phyloP scores from a whole-genome alignment of 2,888 invertebrate genomes.

The Drosophila falleni region DNA sequence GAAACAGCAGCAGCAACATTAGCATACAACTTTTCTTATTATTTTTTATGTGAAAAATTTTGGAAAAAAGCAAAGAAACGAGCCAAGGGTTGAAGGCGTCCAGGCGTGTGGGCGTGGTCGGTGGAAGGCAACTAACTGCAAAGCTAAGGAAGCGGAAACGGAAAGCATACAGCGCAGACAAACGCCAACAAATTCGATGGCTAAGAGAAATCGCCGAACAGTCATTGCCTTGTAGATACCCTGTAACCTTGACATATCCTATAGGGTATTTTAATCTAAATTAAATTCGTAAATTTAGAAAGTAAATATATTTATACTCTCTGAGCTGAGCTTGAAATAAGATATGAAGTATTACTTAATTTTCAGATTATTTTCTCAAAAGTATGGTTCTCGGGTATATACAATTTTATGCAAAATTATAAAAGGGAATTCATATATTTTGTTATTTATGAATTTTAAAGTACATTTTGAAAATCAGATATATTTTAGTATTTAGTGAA shows the following conservation, averaged over 20 bases:
- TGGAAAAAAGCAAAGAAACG: conserved; percentile 26
- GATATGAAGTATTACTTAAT: no score
- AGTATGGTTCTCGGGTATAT: no score
- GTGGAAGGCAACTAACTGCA: conserved; percentile 66
- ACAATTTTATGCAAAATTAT: no score
- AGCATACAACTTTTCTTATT: conserved; percentile 80
- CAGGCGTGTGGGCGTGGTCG: conserved; percentile 8
- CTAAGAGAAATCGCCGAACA: conserved; percentile 49
- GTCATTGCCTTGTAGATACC: conserved; percentile 30
- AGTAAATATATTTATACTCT: background rate
- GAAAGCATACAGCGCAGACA: conserved; percentile 79
- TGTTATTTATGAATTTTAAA: no score
- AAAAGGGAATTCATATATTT: no score
- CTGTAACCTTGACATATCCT: background rate
- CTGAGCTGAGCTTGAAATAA: no score
- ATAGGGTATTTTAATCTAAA: background rate
- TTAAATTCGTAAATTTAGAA: no score
- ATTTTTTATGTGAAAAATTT: conserved; percentile 80
- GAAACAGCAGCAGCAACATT: conserved; percentile 62
- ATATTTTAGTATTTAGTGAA: no score
- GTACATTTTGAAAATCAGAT: no score
- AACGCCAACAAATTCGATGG: conserved; percentile 70
- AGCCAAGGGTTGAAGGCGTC: conserved; percentile 49
- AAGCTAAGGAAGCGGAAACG: conserved; percentile 80
- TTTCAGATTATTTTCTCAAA: no score